Percentiles rank a stretch among this genome's conserved stretches.
Conservation (phyloP, 2,797 vertebrate genomes). For the Pseudochirops corinnae region DNA sequence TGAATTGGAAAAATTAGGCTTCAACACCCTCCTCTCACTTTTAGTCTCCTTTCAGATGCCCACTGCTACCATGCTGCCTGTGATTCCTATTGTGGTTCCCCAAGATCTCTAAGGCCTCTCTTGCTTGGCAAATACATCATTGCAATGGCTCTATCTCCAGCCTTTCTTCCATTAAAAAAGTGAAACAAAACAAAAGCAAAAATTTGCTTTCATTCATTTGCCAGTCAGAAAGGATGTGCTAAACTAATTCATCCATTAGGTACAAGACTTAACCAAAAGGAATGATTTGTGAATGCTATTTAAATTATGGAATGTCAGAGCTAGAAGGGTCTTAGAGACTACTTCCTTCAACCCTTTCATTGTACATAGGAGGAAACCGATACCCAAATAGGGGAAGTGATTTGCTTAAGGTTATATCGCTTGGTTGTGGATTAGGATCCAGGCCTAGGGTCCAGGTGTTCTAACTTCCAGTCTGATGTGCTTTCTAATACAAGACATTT, state of each 20-base stretch:
- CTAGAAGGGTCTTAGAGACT: background rate
- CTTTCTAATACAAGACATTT: background rate
- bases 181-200: background rate
- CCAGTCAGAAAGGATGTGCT: background rate
- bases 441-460: background rate
- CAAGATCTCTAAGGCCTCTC: background rate
- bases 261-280: background rate
- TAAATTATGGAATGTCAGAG: background rate
- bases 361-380: background rate
- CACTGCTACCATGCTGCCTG: background rate
- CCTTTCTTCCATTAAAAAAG: background rate
- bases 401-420: background rate
- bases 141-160: background rate
- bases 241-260: background rate
- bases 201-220: background rate
- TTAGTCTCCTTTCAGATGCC: background rate
- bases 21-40: background rate
- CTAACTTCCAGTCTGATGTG: background rate
- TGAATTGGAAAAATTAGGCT: background rate
- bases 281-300: background rate
- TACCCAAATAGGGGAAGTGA: background rate
- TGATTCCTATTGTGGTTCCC: background rate
- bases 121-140: background rate
- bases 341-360: background rate
- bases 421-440: background rate